Conservation (phyloP, 2,888 invertebrate species). For the Andrena trimmerana region DNA sequence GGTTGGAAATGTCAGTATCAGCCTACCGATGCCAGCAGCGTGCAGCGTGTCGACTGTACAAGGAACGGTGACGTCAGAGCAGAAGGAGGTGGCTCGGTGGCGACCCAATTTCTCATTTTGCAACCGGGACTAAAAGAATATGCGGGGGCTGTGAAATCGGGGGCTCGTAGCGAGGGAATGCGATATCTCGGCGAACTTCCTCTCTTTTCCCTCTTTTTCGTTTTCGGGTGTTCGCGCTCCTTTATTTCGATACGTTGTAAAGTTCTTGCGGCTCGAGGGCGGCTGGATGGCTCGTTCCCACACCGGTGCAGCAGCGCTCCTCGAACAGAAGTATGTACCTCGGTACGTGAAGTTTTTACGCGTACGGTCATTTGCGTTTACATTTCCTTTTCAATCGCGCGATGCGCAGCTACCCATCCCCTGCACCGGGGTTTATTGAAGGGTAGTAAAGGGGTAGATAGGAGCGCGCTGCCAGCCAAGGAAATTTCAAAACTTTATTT, state of each 20-base stretch:
- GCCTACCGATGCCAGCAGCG: neutral
- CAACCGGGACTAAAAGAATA: conserved; percentile 46
- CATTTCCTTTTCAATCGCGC: conserved; percentile 30
- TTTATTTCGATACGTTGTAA: conserved; percentile 42
- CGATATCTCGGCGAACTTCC: conserved; percentile 8
- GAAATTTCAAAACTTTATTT: neutral
- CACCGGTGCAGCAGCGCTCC: neutral
- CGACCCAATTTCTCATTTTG: conserved; percentile 59
- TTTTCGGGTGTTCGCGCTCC: neutral
- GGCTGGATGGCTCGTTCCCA: conserved; percentile 13
- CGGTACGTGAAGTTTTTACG: conserved; percentile 24
- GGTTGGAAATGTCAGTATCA: conserved; percentile 34
- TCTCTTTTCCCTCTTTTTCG: neutral
- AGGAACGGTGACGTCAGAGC: conserved; percentile 56
- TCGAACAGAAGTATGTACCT: conserved; percentile 8
- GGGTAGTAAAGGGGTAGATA: neutral
- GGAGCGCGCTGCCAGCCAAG: neutral
- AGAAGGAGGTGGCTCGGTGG: neutral
- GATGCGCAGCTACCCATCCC: neutral
- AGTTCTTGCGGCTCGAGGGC: conserved; percentile 9
- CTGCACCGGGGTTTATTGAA: neutral
- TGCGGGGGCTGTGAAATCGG: conserved; percentile 17
- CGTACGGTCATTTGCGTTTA: conserved; percentile 22
- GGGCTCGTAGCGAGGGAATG: conserved; percentile 6
- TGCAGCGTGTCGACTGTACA: neutral